Base-by-base conservation (phyloP, 2,797 vertebrate species). In the Ctenopoma kingsleyae region DNA sequence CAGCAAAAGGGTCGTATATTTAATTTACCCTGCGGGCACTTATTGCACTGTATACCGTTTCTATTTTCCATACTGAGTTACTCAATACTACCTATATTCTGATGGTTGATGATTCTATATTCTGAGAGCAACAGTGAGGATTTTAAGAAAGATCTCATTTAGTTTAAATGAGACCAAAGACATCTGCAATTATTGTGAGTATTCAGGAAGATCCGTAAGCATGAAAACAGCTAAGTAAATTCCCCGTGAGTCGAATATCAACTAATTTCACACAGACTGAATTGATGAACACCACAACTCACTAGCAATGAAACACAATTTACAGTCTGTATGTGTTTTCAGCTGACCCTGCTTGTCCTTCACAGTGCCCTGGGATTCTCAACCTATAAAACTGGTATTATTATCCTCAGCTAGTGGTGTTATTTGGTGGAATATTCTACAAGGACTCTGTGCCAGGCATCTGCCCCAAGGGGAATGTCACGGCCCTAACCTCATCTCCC, bases 331-430 rank as follows among this genome's bases (percentile, higher is more conserved):
- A 25, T 67, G 66, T 76, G 74, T 76, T 76, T 76, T 60, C 25
- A 23, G 43, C 64, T 74, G 73, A 85, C 85, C 76, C 62, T 54
- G 51, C 54, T 36, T 64, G 80, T 86, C 76, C 78, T 84, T 83
- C 71, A 84, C 56, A 51, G 41, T 58, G 46, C 64, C 67, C 48
- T 70, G 55, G 70, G 85, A 81, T 65, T 74, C 58, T 78, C 68
- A 69, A 49, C 55, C 70, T 75, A 71, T 67, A 74, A 86, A 82
- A 65, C 77, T 81, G 67, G 61, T 82, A 52, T 81, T 80, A 78
- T 87, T 86, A 84, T 74, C 67, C 66, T 65, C 32, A 60, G 61
- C 49, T 64, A 32, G 5, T 73, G 50, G 59, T 9, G 48, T 74
- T 47, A 82, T 77, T 70, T 55, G 57, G 16, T 9, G 15, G 57